Evolutionary conservation across 1,140 invertebrate species (phyloP).

Genomic region (Sarcophaga peregrina): DNA sequence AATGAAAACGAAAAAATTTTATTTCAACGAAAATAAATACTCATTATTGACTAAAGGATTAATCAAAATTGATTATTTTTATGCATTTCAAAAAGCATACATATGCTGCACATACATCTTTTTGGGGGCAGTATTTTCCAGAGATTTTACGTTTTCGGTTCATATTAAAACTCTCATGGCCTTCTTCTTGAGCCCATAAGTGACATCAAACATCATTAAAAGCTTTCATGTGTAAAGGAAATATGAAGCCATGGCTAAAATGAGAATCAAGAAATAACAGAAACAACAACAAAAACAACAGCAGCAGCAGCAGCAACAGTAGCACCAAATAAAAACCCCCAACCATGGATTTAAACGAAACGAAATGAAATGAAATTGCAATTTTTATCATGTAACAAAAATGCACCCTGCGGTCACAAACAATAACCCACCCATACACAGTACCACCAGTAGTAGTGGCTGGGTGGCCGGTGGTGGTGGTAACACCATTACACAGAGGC

Average conservation of each 20-base stretch:
- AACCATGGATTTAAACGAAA: neutral
- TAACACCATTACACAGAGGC: no score
- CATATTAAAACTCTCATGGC: no score
- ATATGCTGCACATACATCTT: no score
- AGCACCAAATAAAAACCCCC: no score
- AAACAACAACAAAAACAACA: neutral
- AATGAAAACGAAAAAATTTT: no score
- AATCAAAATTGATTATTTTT: no score
- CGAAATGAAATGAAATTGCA: conserved; percentile 34
- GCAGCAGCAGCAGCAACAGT: neutral
- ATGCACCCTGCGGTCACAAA: conserved; percentile 40
- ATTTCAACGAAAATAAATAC: no score
- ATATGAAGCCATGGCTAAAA: conserved; percentile 6
- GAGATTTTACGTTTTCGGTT: no score
- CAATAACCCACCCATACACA: conserved; percentile 20
- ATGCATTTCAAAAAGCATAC: no score
- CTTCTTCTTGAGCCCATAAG: conserved; percentile 27
- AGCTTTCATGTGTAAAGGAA: conserved; percentile 34
- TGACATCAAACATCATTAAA: conserved; percentile 42
- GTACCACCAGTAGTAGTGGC: neutral
- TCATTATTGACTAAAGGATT: no score
- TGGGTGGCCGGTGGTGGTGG: neutral
- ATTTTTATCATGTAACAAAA: conserved; percentile 42
- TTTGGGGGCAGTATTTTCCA: no score
- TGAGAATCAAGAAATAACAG: neutral